These are phyloP conservation scores for Argyresthia albistria DNA, from an alignment of 2,888 invertebrate genomes.

Conservation along the genomic window DNA sequence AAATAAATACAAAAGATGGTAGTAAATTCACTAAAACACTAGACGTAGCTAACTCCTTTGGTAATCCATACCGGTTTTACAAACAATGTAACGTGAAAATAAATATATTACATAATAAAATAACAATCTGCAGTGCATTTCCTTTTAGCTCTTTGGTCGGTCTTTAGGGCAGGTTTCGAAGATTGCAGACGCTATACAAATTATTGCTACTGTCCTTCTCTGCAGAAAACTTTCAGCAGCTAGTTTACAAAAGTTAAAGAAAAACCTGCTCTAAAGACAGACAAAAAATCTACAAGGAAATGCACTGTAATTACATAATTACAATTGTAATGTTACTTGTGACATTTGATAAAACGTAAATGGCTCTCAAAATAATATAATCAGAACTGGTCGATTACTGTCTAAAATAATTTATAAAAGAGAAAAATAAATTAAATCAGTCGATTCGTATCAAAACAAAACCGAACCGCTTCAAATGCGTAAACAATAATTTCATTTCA, in stretches of 20 bases:
- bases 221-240: too few species aligned
- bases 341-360: constrained; percentile 15
- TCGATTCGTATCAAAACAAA: constrained; percentile 23
- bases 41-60: constrained; percentile 66
- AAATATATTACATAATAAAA: constrained; percentile 34
- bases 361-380: neutral
- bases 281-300: too few species aligned
- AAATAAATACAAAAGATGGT: constrained; percentile 25
- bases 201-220: too few species aligned
- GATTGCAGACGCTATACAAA: too few species aligned
- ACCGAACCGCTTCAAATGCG: constrained; percentile 6
- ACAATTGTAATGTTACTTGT: constrained; percentile 35
- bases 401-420: neutral
- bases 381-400: constrained; percentile 33
- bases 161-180: too few species aligned
- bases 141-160: too few species aligned
- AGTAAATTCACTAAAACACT: constrained; percentile 53
- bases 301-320: constrained; percentile 27
- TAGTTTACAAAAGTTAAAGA: too few species aligned
- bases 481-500: constrained; percentile 1
- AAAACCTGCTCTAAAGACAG: too few species aligned
- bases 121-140: constrained; percentile 24
- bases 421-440: constrained; percentile 5
- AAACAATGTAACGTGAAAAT: constrained; percentile 44
- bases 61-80: constrained; percentile 65